Evolutionary conservation across 2,113 vertebrate species (phyloP).

Genomic region (Zosterops japonicus): DNA sequence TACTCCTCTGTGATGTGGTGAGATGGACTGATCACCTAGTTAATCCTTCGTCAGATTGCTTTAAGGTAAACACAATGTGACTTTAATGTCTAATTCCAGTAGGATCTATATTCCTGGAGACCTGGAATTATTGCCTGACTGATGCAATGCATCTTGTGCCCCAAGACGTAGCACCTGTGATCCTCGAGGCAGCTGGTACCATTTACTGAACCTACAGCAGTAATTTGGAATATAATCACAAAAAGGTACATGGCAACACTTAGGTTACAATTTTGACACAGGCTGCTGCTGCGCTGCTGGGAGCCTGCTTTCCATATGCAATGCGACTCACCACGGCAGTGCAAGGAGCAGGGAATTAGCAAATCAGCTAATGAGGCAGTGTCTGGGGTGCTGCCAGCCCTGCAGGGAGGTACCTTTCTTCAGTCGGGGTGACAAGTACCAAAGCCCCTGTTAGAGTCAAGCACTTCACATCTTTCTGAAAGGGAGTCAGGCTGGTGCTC

Average conservation of each 20-base stretch:
- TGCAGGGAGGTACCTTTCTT: background rate
- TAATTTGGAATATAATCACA: background rate
- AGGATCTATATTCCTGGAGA: background rate
- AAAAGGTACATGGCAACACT: background rate
- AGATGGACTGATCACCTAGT: background rate
- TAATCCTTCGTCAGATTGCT: background rate
- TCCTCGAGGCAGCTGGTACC: background rate
- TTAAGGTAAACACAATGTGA: background rate
- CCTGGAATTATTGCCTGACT: background rate
- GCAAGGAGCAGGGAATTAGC: background rate
- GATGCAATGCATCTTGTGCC: background rate
- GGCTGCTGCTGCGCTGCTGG: background rate
- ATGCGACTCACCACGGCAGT: background rate
- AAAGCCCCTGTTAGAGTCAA: background rate
- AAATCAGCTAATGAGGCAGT: background rate
- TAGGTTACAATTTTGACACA: background rate
- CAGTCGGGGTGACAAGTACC: background rate
- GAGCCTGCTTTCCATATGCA: fast-evolving
- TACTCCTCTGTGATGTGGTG: background rate
- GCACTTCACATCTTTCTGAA: background rate
- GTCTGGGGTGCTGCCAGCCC: background rate
- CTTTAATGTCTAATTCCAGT: background rate
- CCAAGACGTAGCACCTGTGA: background rate
- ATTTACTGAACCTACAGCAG: background rate
- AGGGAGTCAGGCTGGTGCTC: background rate